A percentile compares a stretch with the other conserved stretches of the same genome.
Evolutionary conservation across 2,888 invertebrate species (phyloP).

Genomic region (Aporophyla lueneburgensis): DNA sequence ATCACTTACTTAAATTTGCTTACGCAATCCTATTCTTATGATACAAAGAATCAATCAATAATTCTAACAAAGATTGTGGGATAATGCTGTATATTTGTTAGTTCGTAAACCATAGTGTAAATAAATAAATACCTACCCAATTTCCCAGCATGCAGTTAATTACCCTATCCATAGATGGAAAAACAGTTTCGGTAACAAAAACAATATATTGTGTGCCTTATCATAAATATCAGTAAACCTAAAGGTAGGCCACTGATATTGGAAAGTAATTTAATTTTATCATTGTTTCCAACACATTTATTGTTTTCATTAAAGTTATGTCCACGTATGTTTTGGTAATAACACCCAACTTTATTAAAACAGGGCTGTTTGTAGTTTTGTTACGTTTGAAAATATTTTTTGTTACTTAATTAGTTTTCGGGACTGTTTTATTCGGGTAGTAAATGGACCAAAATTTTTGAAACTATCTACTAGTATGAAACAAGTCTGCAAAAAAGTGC

Average conservation of each 20-base stretch:
- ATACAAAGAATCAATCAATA: no score
- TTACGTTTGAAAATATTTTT: slow-evolving; percentile 1
- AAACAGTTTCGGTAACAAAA: slow-evolving; percentile 34
- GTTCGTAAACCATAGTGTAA: no score
- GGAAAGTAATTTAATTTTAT: slow-evolving; percentile 73
- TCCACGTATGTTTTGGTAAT: slow-evolving; percentile 52
- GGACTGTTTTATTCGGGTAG: neutral
- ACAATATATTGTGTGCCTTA: slow-evolving; percentile 43
- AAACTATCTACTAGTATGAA: no score
- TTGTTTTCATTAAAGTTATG: slow-evolving; percentile 58
- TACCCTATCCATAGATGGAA: slow-evolving; percentile 5
- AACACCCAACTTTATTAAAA: slow-evolving; percentile 41
- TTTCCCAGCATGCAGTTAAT: neutral
- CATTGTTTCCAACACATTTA: slow-evolving; percentile 69
- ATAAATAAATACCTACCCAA: neutral
- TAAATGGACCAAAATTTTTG: neutral
- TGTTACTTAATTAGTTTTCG: neutral
- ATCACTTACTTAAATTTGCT: no score
- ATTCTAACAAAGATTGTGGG: no score
- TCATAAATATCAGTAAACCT: slow-evolving; percentile 52
- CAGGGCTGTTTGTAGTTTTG: slow-evolving; percentile 10
- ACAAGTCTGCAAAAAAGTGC: no score
- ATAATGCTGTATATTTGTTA: no score
- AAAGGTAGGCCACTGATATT: slow-evolving; percentile 61
- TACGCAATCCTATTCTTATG: no score